A percentile compares a stretch with the other conserved stretches of the same genome.
Evolutionary conservation across 92 coral and sea anemone species (phyloP).

Genomic region (Palythoa grandis): DNA sequence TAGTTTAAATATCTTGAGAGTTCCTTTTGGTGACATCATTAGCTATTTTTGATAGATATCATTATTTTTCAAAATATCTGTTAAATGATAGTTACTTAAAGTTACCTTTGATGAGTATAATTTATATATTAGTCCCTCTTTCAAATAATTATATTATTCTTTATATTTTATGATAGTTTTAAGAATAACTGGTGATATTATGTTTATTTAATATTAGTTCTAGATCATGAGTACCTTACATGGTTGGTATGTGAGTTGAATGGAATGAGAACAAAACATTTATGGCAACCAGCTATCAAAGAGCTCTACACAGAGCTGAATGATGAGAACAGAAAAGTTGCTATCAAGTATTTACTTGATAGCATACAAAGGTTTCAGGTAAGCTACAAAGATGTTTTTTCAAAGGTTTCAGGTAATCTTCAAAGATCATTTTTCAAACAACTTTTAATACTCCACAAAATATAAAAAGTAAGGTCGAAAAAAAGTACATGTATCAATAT

Average conservation of each 20-base stretch:
- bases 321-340: slow-evolving; percentile 50
- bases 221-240: slow-evolving; percentile 75
- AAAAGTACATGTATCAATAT: too few relatives aligned
- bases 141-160: too few relatives aligned
- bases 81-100: too few relatives aligned
- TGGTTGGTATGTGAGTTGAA: slow-evolving; percentile 58
- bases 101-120: too few relatives aligned
- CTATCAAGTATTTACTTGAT: slow-evolving; percentile 64
- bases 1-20: too few relatives aligned
- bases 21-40: too few relatives aligned
- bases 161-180: too few relatives aligned
- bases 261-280: slow-evolving; percentile 66
- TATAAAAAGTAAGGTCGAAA: neutral
- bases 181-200: too few relatives aligned
- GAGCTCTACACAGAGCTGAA: slow-evolving; percentile 64
- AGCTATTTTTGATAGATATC: too few relatives aligned
- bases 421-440: neutral
- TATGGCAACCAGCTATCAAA: slow-evolving; percentile 79
- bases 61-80: too few relatives aligned
- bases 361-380: slow-evolving; percentile 78
- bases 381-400: neutral
- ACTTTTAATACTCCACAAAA: neutral
- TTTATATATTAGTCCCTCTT: too few relatives aligned
- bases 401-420: too few relatives aligned
- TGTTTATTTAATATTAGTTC: slow-evolving; percentile 39